These are phyloP conservation scores for Epicampocera succincta DNA, from an alignment of 2,888 invertebrate genomes.

Conservation along the genomic window DNA sequence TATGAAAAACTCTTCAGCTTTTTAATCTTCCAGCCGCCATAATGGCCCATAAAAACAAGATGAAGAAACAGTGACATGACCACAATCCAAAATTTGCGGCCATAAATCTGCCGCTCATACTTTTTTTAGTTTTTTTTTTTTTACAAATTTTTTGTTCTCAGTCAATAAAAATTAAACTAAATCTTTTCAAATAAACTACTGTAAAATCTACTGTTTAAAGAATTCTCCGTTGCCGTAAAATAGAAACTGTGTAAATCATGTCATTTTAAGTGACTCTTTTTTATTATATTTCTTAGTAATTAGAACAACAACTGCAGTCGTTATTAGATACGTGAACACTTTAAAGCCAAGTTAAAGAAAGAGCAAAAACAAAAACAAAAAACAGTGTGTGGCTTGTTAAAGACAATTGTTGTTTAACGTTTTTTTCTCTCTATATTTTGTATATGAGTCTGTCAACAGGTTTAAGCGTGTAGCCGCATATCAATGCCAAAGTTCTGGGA, in stretches of 20 bases:
- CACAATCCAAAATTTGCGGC: too few species aligned
- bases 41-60: too few species aligned
- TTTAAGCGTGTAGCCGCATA: constrained; percentile 20
- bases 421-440: background rate
- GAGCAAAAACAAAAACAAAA: too few species aligned
- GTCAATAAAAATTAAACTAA: constrained; percentile 11
- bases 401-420: too few species aligned
- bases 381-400: constrained; percentile 27
- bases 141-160: background rate
- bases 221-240: background rate
- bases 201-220: constrained; percentile 6
- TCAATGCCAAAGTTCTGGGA: constrained; percentile 25
- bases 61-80: too few species aligned
- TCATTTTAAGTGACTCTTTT: background rate
- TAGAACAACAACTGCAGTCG: constrained; percentile 1
- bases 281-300: constrained; percentile 38
- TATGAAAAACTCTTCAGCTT: too few species aligned
- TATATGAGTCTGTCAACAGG: constrained; percentile 4
- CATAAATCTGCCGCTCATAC: background rate
- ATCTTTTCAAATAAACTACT: constrained; percentile 27
- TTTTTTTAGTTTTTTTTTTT: constrained; percentile 2
- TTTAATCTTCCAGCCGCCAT: too few species aligned
- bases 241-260: constrained; percentile 41
- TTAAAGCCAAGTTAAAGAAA: background rate
- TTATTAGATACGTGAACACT: background rate